Evolutionary conservation across 2,797 vertebrate genomes (phyloP), one percentile per base, ranked within the genome.

Genomic region (Potorous gilbertii): DNA sequence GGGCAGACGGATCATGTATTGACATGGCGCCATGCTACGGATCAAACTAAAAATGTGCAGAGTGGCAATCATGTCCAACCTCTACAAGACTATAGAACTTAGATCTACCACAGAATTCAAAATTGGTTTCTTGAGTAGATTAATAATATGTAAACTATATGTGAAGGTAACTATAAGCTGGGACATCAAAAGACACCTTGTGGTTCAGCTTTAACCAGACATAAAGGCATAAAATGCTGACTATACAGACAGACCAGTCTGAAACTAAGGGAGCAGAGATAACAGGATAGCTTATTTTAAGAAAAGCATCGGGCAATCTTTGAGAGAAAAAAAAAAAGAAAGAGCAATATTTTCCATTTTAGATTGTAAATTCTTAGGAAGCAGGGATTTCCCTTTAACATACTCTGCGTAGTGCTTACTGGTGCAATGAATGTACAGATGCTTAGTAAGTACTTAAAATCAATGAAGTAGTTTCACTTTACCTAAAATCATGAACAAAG

Each of bases 361-460:
- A 95, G 57, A 93, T 56, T 46, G 93, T 90, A 31, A 81, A 50
- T 92, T 90, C 21, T 54, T 93, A 92, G 59, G 96, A 92, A 40
- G 66, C 56, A 57, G 31, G n/a, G 29, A 56, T 50, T 46, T 40
- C 96, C 93, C 90, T 81, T 16, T 54, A 94, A 92, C 81, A 74
- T 54, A 74, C 52, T 55, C 81, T 74, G 16, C 46, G 95, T 55
- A 46, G 56, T 46, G 24, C 1, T 24, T 50, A 91, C 55, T 90
- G 46, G 10, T 55, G 56, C 46, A 93, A 91, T 54, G 56, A 34
- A 97, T 95, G 62, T 28, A 62, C 93, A 96, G 18, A 27, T 50
- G 74, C 40, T 87, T 46, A 81, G 21, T 40, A 96, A 93, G n/a
- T 92, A 24, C 40, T 90, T 92, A 54, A 87, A 87, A 87, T 87